phyloP scores from a whole-genome alignment of 2,888 invertebrate genomes.

The Athrips mouffetella region DNA sequence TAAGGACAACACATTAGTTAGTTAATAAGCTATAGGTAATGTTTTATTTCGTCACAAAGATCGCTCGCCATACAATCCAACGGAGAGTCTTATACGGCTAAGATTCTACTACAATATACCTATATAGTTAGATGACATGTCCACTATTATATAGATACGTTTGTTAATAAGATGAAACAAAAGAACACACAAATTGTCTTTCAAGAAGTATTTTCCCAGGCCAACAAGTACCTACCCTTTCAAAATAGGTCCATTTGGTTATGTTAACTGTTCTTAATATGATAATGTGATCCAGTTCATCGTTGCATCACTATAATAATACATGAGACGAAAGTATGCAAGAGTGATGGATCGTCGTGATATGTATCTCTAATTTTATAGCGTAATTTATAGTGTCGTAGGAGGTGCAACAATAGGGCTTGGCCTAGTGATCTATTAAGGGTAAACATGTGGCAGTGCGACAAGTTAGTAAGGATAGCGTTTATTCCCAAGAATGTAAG shows the following conservation, averaged over 20 bases:
- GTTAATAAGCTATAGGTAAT: no score
- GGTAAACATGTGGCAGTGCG: conserved; percentile 5
- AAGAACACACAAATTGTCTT: no score
- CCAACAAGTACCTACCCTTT: background rate
- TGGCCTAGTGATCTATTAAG: conserved; percentile 7
- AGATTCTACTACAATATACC: no score
- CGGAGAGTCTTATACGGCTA: no score
- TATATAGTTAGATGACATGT: no score
- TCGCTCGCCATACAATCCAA: no score
- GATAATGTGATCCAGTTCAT: conserved; percentile 16
- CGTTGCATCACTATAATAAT: conserved; percentile 16
- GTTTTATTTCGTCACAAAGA: no score
- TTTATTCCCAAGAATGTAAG: background rate
- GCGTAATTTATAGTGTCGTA: conserved; percentile 38
- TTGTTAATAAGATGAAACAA: no score
- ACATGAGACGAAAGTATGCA: conserved; percentile 22
- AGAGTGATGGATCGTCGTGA: conserved; percentile 26
- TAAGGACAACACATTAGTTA: no score
- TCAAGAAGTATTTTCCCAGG: conserved; percentile 8
- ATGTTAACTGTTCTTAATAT: conserved; percentile 11
- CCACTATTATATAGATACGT: no score
- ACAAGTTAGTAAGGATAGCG: no score
- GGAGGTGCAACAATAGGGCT: conserved; percentile 31
- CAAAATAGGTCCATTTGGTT: conserved; percentile 5
- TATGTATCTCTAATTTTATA: conserved; percentile 31